Percentiles rank a stretch among this genome's conserved stretches.
Conservation (phyloP, 1,140 invertebrate genomes). For the Drosophila virilis region DNA sequence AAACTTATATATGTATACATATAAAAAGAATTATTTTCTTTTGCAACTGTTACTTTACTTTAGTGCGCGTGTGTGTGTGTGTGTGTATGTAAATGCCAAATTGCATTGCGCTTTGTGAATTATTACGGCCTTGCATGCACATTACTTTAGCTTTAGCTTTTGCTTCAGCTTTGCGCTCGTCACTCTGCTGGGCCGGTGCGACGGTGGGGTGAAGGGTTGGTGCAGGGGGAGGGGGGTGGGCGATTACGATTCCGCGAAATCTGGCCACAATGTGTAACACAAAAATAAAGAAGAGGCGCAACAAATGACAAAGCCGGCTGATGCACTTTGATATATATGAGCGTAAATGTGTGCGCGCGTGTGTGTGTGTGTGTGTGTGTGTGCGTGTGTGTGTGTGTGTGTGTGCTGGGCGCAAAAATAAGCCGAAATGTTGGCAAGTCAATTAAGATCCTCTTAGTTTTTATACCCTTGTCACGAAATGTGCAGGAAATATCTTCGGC, state of each 20-base stretch:
- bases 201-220: background rate
- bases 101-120: constrained; percentile 68
- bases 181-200: background rate
- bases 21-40: constrained; percentile 15
- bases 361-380: background rate
- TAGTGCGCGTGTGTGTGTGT: background rate
- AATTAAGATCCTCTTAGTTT: constrained; percentile 7
- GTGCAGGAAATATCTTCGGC: background rate
- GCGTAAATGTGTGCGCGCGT: too few relatives aligned
- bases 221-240: background rate
- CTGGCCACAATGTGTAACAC: constrained; percentile 76
- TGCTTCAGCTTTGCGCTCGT: background rate
- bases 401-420: background rate
- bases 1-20: background rate
- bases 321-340: constrained; percentile 15
- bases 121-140: constrained; percentile 67
- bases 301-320: constrained; percentile 49
- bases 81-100: constrained; percentile 51
- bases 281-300: constrained; percentile 16
- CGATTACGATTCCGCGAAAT: constrained; percentile 65
- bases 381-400: background rate
- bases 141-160: constrained; percentile 41
- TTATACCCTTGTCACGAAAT: constrained; percentile 1
- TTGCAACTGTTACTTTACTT: constrained; percentile 1
- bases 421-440: constrained; percentile 4